These are phyloP conservation scores for Leptodirus hochenwartii DNA, from an alignment of 2,888 invertebrate species.

Conservation along the genomic window DNA sequence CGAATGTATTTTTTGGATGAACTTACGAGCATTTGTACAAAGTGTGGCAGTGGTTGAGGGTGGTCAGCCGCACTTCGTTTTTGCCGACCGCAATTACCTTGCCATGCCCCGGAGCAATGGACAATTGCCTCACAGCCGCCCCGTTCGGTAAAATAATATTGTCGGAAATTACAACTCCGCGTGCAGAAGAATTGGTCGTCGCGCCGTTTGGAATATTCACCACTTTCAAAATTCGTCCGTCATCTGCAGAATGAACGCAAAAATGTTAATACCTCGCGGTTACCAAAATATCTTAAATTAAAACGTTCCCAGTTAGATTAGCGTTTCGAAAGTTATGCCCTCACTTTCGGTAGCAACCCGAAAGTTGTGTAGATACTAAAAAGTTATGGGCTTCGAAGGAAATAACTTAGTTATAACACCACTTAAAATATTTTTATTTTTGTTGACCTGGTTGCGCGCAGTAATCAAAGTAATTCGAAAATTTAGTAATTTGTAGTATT, in stretches of 20 bases:
- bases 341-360: no score
- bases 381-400: no score
- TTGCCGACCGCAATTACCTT: constrained; percentile 79
- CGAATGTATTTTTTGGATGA: no score
- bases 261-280: no score
- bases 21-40: constrained; percentile 43
- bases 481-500: no score
- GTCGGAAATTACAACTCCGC: constrained; percentile 68
- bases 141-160: constrained; percentile 56
- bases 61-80: constrained; percentile 68
- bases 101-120: constrained; percentile 54
- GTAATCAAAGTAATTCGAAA: no score
- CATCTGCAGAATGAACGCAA: constrained; percentile 47
- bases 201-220: constrained; percentile 68
- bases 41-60: constrained; percentile 66
- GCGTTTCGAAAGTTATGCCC: no score
- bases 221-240: constrained; percentile 81
- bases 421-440: no score
- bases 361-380: no score
- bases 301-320: neutral
- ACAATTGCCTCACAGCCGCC: constrained; percentile 56
- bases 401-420: no score
- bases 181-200: constrained; percentile 37
- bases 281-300: no score
- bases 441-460: no score